Evolutionary conservation across 2,888 invertebrate species (phyloP).

Genomic region (Automeris io): DNA sequence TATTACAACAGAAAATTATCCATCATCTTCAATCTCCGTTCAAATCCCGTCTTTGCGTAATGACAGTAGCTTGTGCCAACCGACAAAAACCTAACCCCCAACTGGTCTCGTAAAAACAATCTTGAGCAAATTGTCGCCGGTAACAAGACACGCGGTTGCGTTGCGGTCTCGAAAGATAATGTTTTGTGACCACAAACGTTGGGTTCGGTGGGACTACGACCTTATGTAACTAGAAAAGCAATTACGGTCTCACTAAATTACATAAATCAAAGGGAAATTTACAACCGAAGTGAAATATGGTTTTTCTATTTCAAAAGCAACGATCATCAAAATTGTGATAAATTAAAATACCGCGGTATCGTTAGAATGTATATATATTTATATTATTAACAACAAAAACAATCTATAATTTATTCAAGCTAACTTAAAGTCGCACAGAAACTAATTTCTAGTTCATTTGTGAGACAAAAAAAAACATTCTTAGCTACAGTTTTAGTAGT

Average conservation of each 20-base stretch:
- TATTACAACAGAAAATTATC: background rate
- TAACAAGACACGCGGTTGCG: constrained; percentile 45
- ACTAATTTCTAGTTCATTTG: too few species aligned
- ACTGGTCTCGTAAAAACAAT: constrained; percentile 22
- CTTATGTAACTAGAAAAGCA: constrained; percentile 11
- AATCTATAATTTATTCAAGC: too few species aligned
- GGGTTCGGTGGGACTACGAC: constrained; percentile 34
- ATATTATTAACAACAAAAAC: too few species aligned
- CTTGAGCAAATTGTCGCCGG: constrained; percentile 45
- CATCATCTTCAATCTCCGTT: constrained; percentile 2
- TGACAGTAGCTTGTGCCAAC: constrained; percentile 23
- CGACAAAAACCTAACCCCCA: constrained; percentile 12
- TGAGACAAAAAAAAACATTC: too few species aligned
- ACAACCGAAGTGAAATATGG: background rate
- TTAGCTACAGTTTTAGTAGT: too few species aligned
- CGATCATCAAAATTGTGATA: too few species aligned
- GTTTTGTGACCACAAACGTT: constrained; percentile 48
- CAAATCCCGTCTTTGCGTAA: constrained; percentile 12
- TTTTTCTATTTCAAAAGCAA: too few species aligned
- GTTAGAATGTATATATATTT: too few species aligned
- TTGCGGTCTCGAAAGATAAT: constrained; percentile 41
- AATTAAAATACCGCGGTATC: too few species aligned
- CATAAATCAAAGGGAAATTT: background rate
- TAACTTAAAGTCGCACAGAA: too few species aligned
- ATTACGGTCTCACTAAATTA: background rate